Evolutionary conservation across 1,140 invertebrate genomes (phyloP), one percentile per base, ranked within the genome.

Genomic region (Drosophila tani): DNA sequence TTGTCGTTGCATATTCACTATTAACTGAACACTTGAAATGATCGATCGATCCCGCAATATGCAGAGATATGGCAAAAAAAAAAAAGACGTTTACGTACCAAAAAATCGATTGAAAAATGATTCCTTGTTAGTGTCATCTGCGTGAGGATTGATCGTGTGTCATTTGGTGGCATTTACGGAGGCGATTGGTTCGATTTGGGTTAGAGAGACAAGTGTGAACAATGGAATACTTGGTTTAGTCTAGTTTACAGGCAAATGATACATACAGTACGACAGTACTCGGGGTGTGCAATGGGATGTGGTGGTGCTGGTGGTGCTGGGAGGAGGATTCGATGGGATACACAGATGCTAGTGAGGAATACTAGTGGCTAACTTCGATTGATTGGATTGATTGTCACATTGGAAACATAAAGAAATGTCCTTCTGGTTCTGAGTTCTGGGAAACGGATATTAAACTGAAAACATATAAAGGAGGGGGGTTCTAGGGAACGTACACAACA

Each of bases 81-180:
- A 40, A 63, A 62, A 55, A 49, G 55, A 63, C 66, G 27, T 79
- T 83, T 88, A 88, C 84, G 79, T 88, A 88, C 84, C 84, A 90
- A 90, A 88, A 78, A 88, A 88, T 81, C 84, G 84, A 84, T 90
- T 68, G 74, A 90, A 90, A 88, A 88, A 88, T 88, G 84, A 88
- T 81, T 88, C 84, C 84, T 84, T 79, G 56, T 79, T 90, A 81
- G 78, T 84, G 85, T 90, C 84, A 81, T 88, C 84, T 88, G 84
- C 85, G 73, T 83, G 65, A 57, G 81, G 81, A 70, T 69, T 78
- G 75, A 78, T 69, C 75, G 29, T 77, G 63, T 77, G 27, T 67
- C 55, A 38, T 53, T 76, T 70, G 67, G 46, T 70, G 67, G 55
- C 68, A 63, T 27, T 56, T 77, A 60, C 74, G 62, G 29, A 59